Conservation (phyloP, 2,113 vertebrate species). For the Pipra filicauda region DNA sequence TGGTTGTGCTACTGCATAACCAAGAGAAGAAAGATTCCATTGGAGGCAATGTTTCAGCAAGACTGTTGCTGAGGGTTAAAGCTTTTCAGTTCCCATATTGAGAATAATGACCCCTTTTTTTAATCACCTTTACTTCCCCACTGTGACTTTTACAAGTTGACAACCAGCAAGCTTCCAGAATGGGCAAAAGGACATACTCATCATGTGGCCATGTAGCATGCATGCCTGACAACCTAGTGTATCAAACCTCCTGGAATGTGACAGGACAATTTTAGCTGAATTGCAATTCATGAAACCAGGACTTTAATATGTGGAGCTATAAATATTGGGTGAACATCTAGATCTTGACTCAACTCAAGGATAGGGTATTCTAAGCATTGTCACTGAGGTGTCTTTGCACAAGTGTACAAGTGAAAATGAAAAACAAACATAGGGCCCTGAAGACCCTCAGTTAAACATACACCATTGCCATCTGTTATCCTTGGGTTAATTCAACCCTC, state of each 20-base stretch:
- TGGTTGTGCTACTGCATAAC: background rate
- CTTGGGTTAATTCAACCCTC: background rate
- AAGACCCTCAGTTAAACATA: background rate
- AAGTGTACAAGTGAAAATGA: background rate
- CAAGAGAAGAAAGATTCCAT: background rate
- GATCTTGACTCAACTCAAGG: background rate
- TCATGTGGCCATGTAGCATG: background rate
- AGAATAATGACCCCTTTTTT: background rate
- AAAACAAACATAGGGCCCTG: background rate
- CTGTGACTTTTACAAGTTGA: background rate
- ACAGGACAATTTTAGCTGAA: background rate
- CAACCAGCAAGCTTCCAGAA: background rate
- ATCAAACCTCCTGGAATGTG: background rate
- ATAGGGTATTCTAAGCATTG: background rate
- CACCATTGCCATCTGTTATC: background rate
- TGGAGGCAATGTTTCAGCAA: background rate
- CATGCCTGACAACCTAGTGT: background rate
- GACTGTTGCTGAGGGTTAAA: background rate
- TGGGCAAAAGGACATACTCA: background rate
- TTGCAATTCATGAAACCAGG: background rate
- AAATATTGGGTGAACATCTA: background rate
- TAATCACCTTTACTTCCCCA: background rate
- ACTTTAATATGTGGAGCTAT: background rate
- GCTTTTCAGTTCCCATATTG: background rate
- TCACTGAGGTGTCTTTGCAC: background rate